phyloP scores from a whole-genome alignment of 2,797 vertebrate genomes.

The Pteronotus mesoamericanus region DNA sequence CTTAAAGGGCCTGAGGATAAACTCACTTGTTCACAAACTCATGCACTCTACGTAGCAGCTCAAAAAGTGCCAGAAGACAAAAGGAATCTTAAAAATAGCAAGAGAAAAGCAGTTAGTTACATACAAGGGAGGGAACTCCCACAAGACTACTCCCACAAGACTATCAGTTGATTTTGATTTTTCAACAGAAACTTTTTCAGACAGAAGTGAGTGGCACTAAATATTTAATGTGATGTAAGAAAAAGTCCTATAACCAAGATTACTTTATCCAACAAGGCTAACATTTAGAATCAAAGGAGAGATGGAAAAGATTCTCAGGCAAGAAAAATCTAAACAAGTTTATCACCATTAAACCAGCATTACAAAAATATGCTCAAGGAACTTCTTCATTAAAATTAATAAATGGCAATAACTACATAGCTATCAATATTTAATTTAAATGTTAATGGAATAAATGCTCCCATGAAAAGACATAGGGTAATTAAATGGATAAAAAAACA shows the following conservation, averaged over 20 bases:
- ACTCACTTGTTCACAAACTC: not conserved
- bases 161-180: not conserved
- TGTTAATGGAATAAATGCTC: not conserved
- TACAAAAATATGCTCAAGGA: not conserved
- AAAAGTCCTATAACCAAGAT: not conserved
- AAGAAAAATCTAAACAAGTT: not conserved
- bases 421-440: not conserved
- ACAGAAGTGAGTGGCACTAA: not conserved
- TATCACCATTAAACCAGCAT: not conserved
- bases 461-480: not conserved
- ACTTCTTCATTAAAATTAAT: not conserved
- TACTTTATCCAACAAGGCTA: not conserved
- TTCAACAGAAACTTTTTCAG: not conserved
- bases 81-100: not conserved
- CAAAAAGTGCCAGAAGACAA: not conserved
- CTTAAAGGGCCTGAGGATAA: not conserved
- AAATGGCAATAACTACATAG: not conserved
- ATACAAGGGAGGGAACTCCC: not conserved
- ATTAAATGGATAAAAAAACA: not conserved
- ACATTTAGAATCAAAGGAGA: not conserved
- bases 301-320: not conserved
- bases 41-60: not conserved
- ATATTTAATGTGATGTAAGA: not conserved
- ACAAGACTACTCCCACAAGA: not conserved
- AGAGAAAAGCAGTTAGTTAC: not conserved